phyloP scores from a whole-genome alignment of 2,113 vertebrate genomes.

The Pteropus alecto region DNA sequence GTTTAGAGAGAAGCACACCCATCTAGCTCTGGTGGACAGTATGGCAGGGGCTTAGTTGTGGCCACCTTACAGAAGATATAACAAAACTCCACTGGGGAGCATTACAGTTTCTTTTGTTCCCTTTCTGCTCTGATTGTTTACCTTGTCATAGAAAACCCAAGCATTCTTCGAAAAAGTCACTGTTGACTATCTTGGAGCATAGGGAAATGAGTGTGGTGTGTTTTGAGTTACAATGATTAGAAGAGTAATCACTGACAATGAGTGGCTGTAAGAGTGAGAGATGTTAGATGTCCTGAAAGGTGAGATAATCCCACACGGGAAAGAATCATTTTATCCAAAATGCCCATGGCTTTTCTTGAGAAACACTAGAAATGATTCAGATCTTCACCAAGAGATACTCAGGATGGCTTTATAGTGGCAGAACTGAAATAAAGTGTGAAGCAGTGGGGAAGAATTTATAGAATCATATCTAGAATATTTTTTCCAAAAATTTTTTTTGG shows the following conservation, averaged over 20 bases:
- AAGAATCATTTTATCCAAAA: neutral
- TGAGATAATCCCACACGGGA: neutral
- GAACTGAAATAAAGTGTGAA: neutral
- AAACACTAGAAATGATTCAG: neutral
- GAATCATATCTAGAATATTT: neutral
- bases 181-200: neutral
- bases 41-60: neutral
- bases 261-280: neutral
- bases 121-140: neutral
- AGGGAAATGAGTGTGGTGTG: neutral
- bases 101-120: neutral
- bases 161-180: neutral
- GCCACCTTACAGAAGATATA: neutral
- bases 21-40: neutral
- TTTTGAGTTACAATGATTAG: neutral
- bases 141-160: neutral
- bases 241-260: neutral
- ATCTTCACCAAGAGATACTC: neutral
- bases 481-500: neutral
- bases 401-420: neutral
- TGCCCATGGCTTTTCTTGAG: neutral
- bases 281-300: neutral
- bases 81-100: neutral
- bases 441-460: no score
- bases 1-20: neutral